Conservation (phyloP, 2,113 vertebrate genomes). For the Thamnaconus septentrionalis region DNA sequence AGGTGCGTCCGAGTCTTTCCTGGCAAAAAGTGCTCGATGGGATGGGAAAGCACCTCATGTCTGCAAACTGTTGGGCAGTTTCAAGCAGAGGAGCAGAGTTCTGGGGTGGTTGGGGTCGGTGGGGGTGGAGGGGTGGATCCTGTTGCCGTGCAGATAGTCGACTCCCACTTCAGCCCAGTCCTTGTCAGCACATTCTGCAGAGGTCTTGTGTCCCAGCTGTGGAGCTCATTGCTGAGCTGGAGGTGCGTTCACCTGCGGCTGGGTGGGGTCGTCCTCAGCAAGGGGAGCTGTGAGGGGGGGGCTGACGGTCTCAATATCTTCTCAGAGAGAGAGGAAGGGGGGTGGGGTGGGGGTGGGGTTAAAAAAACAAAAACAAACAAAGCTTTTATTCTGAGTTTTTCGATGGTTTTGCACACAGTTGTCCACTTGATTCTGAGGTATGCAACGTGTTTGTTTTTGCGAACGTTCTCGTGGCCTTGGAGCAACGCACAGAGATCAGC, state of each 20-base stretch:
- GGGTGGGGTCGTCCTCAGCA: slow-evolving; percentile 26
- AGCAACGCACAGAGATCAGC: slow-evolving; percentile 68
- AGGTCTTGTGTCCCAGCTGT: slow-evolving; percentile 17
- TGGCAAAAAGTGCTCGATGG: too few species aligned
- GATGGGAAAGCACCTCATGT: slow-evolving; percentile 53
- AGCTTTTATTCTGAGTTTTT: slow-evolving; percentile 40
- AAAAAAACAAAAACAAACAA: background rate
- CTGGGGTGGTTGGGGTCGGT: too few species aligned
- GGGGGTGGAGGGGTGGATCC: too few species aligned
- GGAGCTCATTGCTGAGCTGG: slow-evolving; percentile 18
- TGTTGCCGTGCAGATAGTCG: too few species aligned
- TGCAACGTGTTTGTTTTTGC: slow-evolving; percentile 67
- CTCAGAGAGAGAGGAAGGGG: background rate
- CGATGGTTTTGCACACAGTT: slow-evolving; percentile 67
- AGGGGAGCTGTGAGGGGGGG: slow-evolving; percentile 20
- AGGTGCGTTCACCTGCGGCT: slow-evolving; percentile 29
- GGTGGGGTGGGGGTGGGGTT: slow-evolving; percentile 10
- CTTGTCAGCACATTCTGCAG: slow-evolving; percentile 20
- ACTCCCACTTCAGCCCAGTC: too few species aligned
- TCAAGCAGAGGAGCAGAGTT: slow-evolving; percentile 39
- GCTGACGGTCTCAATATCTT: slow-evolving; percentile 34
- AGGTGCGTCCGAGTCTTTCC: too few species aligned
- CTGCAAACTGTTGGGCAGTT: slow-evolving; percentile 43
- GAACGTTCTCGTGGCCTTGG: slow-evolving; percentile 73
- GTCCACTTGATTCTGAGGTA: slow-evolving; percentile 68